Evolutionary conservation across 1,140 invertebrate species (phyloP).

Genomic region (Sinonovacula constricta): DNA sequence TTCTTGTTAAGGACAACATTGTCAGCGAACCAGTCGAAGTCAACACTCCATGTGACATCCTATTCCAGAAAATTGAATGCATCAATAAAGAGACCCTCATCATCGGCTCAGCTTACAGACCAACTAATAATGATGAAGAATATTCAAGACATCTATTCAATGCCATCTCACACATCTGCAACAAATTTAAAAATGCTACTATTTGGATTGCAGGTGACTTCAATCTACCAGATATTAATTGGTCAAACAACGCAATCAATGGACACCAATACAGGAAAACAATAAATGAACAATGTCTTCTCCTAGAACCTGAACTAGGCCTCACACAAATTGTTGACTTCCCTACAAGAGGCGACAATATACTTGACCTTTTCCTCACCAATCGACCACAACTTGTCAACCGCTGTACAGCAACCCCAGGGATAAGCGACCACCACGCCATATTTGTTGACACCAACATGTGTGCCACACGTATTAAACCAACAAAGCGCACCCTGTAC

Average conservation of each 20-base stretch:
- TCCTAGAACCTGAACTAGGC: neutral
- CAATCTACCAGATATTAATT: conserved; percentile 23
- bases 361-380: neutral
- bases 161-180: neutral
- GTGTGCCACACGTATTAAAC: neutral
- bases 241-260: neutral
- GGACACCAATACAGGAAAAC: neutral
- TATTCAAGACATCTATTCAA: neutral
- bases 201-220: conserved; percentile 31
- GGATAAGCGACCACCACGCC: conserved; percentile 6
- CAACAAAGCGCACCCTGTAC: neutral
- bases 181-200: neutral
- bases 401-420: neutral
- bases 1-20: neutral
- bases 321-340: conserved; percentile 9
- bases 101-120: neutral
- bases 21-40: neutral
- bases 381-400: neutral
- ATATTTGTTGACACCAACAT: neutral
- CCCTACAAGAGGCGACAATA: neutral
- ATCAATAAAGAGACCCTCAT: conserved; percentile 4
- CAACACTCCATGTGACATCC: neutral
- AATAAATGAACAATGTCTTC: neutral
- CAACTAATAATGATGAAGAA: neutral
- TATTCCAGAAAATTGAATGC: conserved; percentile 5